phyloP scores from a whole-genome alignment of 2,888 invertebrate species.

The Agrochola macilenta region DNA sequence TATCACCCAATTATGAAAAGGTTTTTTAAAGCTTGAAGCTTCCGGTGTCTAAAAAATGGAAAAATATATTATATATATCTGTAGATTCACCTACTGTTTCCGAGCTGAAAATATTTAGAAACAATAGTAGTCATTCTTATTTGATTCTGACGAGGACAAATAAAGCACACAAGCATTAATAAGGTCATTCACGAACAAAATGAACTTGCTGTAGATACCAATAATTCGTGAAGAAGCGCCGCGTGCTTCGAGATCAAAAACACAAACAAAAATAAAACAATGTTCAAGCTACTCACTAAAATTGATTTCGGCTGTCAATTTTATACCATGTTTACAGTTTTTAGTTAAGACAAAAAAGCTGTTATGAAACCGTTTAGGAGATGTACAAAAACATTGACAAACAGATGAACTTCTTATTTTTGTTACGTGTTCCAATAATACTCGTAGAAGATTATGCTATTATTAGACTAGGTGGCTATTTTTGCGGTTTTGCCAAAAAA shows the following conservation, averaged over 20 bases:
- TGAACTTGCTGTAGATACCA: neutral
- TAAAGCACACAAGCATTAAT: too few relatives aligned
- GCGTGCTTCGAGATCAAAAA: neutral
- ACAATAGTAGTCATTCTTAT: neutral
- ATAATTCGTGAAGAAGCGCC: neutral
- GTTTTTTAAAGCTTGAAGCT: neutral
- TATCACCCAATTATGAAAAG: neutral
- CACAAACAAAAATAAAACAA: conserved; percentile 12
- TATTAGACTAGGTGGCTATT: neutral
- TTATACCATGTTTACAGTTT: conserved; percentile 43
- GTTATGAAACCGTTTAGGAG: conserved; percentile 37
- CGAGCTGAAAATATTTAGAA: neutral
- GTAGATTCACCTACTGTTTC: neutral
- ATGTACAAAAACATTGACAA: conserved; percentile 36
- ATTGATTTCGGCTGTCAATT: conserved; percentile 31
- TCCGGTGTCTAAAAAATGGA: neutral
- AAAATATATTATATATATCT: too few relatives aligned
- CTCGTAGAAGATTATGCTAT: neutral
- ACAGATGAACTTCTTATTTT: conserved; percentile 9
- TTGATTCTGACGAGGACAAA: neutral
- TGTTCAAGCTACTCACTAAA: conserved; percentile 8
- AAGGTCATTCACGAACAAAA: neutral
- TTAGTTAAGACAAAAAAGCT: conserved; percentile 44
- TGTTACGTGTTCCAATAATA: conserved; percentile 24
- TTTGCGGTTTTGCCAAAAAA: neutral